Percentiles rank a stretch among this genome's conserved stretches.
These are phyloP conservation scores for Leptura quadrifasciata DNA, from an alignment of 2,888 invertebrate species.

Conservation along the genomic window DNA sequence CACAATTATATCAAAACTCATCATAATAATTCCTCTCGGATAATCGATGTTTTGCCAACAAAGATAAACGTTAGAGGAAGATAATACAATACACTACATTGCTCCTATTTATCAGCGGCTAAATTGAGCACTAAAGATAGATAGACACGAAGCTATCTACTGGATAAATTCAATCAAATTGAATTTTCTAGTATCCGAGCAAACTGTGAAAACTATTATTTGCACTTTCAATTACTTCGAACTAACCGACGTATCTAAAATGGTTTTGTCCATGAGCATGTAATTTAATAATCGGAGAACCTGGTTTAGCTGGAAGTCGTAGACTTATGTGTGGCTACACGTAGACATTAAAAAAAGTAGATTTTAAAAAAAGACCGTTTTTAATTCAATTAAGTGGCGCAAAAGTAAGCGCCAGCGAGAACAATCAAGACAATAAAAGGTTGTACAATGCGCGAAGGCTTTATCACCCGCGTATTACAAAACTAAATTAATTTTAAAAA, in stretches of 20 bases:
- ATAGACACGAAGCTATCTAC: constrained; percentile 20
- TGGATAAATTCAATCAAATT: constrained; percentile 32
- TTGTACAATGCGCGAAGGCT: neutral
- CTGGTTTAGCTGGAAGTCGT: neutral
- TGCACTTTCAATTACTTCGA: constrained; percentile 19
- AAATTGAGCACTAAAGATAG: constrained; percentile 25
- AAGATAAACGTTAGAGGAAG: neutral
- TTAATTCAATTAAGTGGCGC: neutral
- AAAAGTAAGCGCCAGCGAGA: neutral
- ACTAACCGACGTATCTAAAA: constrained; percentile 20
- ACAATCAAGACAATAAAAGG: neutral
- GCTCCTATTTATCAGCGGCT: constrained; percentile 15
- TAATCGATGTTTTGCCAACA: neutral
- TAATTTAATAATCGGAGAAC: constrained; percentile 22
- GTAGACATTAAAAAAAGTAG: too few species aligned
- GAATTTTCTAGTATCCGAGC: constrained; percentile 28
- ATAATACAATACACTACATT: constrained; percentile 5
- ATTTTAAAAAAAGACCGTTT: neutral
- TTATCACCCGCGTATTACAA: neutral
- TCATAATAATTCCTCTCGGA: constrained; percentile 1
- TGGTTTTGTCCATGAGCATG: constrained; percentile 11
- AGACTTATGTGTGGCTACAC: neutral
- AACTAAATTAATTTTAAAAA: neutral
- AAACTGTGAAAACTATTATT: constrained; percentile 28
- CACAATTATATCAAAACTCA: neutral